Base-by-base conservation (phyloP, 2,888 invertebrate species). In the Panzeria rudis region DNA sequence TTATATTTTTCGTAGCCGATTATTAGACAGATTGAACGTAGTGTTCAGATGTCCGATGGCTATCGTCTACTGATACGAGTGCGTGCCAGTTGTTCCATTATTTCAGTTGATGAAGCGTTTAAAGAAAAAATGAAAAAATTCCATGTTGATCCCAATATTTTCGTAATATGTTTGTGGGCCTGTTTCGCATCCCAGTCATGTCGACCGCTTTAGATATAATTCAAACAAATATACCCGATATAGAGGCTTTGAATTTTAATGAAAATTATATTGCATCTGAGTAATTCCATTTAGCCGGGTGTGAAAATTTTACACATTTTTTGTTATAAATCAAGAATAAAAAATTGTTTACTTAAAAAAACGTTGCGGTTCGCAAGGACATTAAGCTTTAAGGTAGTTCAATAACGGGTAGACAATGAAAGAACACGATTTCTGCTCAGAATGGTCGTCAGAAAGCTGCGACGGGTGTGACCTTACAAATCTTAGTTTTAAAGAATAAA, bases 51-150 rank as follows among this genome's bases (percentile, higher is more conserved):
- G 91, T 94, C 95, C 0, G 96, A 97, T 93, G 97, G 97, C 0
- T 96, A 95, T 88, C 95, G 95, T 87, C 88, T 97, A 86, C 92
- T 94, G 50, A 94, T 96, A 13, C 94, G 94, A 88, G 96, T 96
- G 0, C 93, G 94, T 64, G 94, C 94, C 88, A 94, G 94, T 7
- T 93, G 94, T 0, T 97, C 97, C 0, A 93, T 94, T 86, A 93
- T 95, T 1, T 94, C 94, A 72, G 93, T 97, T 86, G 95, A 95
- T 91, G 94, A 93, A 4, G 93, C 93, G 4, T 93, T 96, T 88
- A 96, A 96, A 89, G 95, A 96, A 86, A 95, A 95, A 90, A 95
- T 98, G 92, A 97, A 97, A 92, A 95, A 95, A 87, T 97, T 98
- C 90, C 95, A 97, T 92, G 93, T 95, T 7, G 97, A 97, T 93